phyloP scores from a whole-genome alignment of 23 tunicate genomes.

The Halocynthia aurantium region DNA sequence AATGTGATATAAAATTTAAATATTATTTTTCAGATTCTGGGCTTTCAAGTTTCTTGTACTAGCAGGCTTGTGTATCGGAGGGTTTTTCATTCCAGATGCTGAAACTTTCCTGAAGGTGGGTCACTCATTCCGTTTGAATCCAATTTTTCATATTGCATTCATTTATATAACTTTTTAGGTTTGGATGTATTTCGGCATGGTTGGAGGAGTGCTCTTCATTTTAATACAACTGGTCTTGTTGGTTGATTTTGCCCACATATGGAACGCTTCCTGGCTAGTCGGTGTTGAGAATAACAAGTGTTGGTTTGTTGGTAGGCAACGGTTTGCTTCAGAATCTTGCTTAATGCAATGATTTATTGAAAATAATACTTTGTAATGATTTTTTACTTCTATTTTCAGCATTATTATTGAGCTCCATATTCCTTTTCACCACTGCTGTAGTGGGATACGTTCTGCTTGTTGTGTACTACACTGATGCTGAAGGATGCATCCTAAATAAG shows the following conservation, averaged over 20 bases:
- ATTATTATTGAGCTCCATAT: background rate
- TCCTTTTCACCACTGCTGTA: conserved; percentile 1
- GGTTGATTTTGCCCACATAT: conserved; percentile 32
- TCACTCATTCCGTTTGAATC: background rate
- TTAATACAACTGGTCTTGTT: conserved; percentile 23
- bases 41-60: conserved; percentile 28
- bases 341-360: background rate
- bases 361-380: background rate
- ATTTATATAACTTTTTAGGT: conserved; percentile 1
- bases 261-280: conserved; percentile 16
- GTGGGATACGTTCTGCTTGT: conserved; percentile 21
- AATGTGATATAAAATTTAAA: background rate
- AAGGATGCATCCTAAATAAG: conserved; percentile 21
- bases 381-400: conserved; percentile 7
- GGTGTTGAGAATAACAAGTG: conserved; percentile 34
- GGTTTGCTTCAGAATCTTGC: too few relatives aligned
- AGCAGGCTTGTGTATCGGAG: conserved; percentile 24
- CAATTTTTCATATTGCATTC: background rate
- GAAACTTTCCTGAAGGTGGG: conserved; percentile 10
- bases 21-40: conserved; percentile 23
- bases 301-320: conserved; percentile 20
- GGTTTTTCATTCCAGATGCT: conserved; percentile 38
- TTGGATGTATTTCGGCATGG: conserved; percentile 40
- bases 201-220: conserved; percentile 33
- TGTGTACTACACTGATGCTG: conserved; percentile 19